Base-by-base conservation (phyloP, 2,113 vertebrate genomes). In the Lagenorhynchus albirostris region DNA sequence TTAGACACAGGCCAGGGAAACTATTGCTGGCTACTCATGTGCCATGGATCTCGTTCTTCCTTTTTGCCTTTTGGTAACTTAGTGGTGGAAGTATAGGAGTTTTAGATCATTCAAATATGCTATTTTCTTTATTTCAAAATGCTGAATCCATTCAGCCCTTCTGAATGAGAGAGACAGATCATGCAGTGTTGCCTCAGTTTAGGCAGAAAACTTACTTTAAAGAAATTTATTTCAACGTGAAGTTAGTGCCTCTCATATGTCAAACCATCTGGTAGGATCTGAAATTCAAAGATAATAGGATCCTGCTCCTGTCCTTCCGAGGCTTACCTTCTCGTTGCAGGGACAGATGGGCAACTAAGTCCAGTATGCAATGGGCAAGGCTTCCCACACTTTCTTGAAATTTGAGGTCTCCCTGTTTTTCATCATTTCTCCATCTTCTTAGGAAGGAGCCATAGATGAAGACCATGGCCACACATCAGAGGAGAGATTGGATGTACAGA, bases 121-220 rank as follows among this genome's bases (percentile, higher is more conserved):
- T 62, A 0, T n/a, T 82, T 89, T 15, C 7, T 80, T 94, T 74
- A 21, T 38, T 76, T 38, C 2, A 85, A 89, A 36, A 68, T 21
- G 18, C 0, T 68, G 3, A 89, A 31, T 0, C 10, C 2, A 31
- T 50, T 41, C 2, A 73, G 47, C 31, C 60, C 6, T 38, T 84
- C 10, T 82, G 33, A 8, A 82, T 79, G 23, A 12, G 65, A 84
- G 25, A 33, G 0, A 83, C 25, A 68, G 12, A 60, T 0, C n/a
- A 0, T 7, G 0, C 2, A 67, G 0, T 3, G 1, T 2, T 68
- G 2, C 14, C 47, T 31, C 21, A 10, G 0, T 60, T 82, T 41
- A 58, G 11, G 13, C 5, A 82, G 29, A 60, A 86, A 33, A 26
- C 2, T 63, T 60, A 36, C n/a, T 73, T 81, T 89, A 65, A 68